Conservation (phyloP, 2,797 vertebrate genomes). For the Phrynocephalus vlangalii region DNA sequence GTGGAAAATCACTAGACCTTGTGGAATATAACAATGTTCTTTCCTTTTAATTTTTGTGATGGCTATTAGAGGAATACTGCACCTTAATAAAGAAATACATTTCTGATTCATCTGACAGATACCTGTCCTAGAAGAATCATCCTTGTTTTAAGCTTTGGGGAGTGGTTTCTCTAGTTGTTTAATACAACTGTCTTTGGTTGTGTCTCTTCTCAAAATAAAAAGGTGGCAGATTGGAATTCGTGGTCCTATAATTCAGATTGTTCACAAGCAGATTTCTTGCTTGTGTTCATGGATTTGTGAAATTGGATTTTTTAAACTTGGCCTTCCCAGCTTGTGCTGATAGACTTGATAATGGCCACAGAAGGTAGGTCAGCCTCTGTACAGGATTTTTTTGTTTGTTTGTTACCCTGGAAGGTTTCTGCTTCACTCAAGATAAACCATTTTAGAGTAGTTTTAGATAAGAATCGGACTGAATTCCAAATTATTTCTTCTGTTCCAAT, state of each 20-base stretch:
- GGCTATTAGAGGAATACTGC: too few species aligned
- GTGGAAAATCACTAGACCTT: not conserved
- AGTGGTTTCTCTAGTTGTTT: not conserved
- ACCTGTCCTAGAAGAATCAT: too few species aligned
- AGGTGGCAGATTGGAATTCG: not conserved
- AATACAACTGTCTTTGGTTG: not conserved
- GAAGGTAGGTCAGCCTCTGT: not conserved
- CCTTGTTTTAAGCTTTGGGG: not conserved
- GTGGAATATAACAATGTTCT: not conserved
- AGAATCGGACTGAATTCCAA: not conserved
- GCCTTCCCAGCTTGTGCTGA: not conserved
- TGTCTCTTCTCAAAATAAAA: not conserved
- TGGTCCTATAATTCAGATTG: not conserved
- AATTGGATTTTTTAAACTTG: not conserved
- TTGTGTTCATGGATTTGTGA: not conserved
- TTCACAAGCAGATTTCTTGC: not conserved
- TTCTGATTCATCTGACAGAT: not conserved
- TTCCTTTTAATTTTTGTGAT: not conserved
- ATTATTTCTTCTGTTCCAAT: conserved; percentile 26
- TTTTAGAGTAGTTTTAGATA: not conserved
- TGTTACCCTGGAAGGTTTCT: not conserved
- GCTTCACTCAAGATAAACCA: conserved; percentile 14
- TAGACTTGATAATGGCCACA: not conserved
- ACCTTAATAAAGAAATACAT: too few species aligned
- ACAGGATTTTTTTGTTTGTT: not conserved